Evolutionary conservation across 2,888 invertebrate species (phyloP).

Genomic region (Chloroclystis v-ata): DNA sequence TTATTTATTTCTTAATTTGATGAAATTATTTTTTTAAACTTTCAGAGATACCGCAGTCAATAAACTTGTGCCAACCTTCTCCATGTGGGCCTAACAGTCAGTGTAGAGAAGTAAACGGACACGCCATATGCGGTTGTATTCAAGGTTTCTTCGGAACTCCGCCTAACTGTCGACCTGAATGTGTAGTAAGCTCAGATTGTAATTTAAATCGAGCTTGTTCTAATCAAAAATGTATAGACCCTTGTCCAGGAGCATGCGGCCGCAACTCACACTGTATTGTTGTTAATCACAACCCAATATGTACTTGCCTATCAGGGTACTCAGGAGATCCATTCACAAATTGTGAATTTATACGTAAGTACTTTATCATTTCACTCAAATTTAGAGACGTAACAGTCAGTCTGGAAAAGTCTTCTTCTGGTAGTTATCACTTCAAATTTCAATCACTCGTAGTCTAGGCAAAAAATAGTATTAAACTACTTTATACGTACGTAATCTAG

Average conservation of each 20-base stretch:
- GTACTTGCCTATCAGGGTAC: slow-evolving; percentile 80
- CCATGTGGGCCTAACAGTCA: slow-evolving; percentile 86
- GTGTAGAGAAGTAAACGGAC: slow-evolving; percentile 82
- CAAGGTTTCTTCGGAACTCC: slow-evolving; percentile 83
- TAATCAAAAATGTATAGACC: slow-evolving; percentile 85
- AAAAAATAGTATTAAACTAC: too few relatives aligned
- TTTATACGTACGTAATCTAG: too few relatives aligned
- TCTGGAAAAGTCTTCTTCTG: too few relatives aligned
- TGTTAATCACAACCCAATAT: slow-evolving; percentile 82
- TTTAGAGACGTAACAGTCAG: too few relatives aligned
- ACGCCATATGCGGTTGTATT: slow-evolving; percentile 85
- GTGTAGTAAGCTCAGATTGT: slow-evolving; percentile 86
- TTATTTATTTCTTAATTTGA: too few relatives aligned
- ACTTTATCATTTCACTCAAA: too few relatives aligned
- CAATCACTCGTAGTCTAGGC: too few relatives aligned
- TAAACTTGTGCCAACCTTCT: slow-evolving; percentile 61
- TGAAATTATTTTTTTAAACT: slow-evolving; percentile 7
- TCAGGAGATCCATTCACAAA: slow-evolving; percentile 86
- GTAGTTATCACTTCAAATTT: too few relatives aligned
- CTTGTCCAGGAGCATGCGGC: slow-evolving; percentile 86
- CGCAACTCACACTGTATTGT: slow-evolving; percentile 77
- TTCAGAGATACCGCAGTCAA: slow-evolving; percentile 44
- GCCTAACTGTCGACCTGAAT: slow-evolving; percentile 87
- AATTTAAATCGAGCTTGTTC: slow-evolving; percentile 83
- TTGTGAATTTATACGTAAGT: slow-evolving; percentile 77